Percentiles rank a stretch among this genome's conserved stretches.
Evolutionary conservation across 2,888 invertebrate species (phyloP).

Genomic region (Lottia scabra): DNA sequence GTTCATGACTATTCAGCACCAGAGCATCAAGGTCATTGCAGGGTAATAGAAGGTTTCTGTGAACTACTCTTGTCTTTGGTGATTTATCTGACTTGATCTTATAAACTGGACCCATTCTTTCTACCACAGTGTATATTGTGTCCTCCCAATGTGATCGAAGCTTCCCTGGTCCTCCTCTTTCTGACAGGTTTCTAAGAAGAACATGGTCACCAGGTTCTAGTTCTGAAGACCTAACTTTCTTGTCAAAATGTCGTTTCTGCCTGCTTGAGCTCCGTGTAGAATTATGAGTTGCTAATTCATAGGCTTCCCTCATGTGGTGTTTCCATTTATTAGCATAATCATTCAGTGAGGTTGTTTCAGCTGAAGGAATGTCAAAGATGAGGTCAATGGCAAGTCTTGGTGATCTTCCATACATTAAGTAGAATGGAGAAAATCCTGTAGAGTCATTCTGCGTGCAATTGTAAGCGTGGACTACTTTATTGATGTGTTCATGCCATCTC

Average conservation of each 20-base stretch:
- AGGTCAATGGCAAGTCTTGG: slow-evolving; percentile 10
- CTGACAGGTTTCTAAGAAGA: slow-evolving; percentile 12
- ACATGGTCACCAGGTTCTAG: slow-evolving; percentile 17
- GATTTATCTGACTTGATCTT: not conserved
- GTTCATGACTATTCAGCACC: no score
- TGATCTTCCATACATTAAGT: slow-evolving; percentile 15
- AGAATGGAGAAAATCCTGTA: slow-evolving; percentile 9
- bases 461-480: not conserved
- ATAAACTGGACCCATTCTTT: slow-evolving; percentile 19
- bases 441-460: slow-evolving; percentile 10
- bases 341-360: not conserved
- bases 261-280: not conserved
- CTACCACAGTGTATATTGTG: slow-evolving; percentile 9
- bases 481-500: slow-evolving; percentile 8
- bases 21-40: no score
- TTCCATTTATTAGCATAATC: slow-evolving; percentile 8
- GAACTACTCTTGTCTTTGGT: slow-evolving; percentile 9
- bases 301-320: slow-evolving; percentile 10
- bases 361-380: not conserved
- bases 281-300: not conserved
- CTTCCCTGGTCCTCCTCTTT: slow-evolving; percentile 14
- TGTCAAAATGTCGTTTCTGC: slow-evolving; percentile 5
- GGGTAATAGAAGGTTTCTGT: no score
- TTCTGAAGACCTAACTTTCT: not conserved
- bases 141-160: no score